phyloP scores from a whole-genome alignment of 2,888 invertebrate genomes.

The Abrostola tripartita region DNA sequence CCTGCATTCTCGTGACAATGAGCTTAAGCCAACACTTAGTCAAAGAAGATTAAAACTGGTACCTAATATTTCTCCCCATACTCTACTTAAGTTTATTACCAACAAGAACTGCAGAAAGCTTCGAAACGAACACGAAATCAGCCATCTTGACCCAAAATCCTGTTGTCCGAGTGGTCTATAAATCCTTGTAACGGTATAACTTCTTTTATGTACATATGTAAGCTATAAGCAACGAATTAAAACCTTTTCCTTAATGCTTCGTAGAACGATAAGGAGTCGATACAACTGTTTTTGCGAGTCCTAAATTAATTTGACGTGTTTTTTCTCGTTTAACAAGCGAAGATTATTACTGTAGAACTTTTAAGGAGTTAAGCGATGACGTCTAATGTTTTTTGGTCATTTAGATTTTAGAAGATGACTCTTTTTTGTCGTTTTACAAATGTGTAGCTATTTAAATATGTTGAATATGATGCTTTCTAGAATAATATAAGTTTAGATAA shows the following conservation, averaged over 20 bases:
- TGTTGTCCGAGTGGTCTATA: constrained; percentile 22
- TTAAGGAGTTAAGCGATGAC: constrained; percentile 12
- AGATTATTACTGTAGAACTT: not conserved
- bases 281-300: constrained; percentile 18
- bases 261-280: constrained; percentile 23
- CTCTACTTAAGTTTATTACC: not conserved
- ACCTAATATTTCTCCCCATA: too few species aligned
- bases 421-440: too few species aligned
- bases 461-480: too few species aligned
- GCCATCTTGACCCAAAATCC: constrained; percentile 25
- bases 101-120: not conserved
- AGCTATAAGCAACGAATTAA: constrained; percentile 33
- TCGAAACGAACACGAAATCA: constrained; percentile 13
- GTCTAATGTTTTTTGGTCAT: constrained; percentile 3
- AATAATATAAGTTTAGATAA: too few species aligned
- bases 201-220: too few species aligned
- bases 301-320: constrained; percentile 11
- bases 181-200: constrained; percentile 27
- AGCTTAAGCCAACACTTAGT: too few species aligned
- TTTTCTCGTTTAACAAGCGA: constrained; percentile 1
- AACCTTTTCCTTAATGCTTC: constrained; percentile 42
- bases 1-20: too few species aligned
- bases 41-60: too few species aligned
- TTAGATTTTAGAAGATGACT: not conserved
- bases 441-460: too few species aligned